Evolutionary conservation across 2,888 invertebrate genomes (phyloP), one percentile per base, ranked within the genome.

Genomic region (Rotaria macrura): DNA sequence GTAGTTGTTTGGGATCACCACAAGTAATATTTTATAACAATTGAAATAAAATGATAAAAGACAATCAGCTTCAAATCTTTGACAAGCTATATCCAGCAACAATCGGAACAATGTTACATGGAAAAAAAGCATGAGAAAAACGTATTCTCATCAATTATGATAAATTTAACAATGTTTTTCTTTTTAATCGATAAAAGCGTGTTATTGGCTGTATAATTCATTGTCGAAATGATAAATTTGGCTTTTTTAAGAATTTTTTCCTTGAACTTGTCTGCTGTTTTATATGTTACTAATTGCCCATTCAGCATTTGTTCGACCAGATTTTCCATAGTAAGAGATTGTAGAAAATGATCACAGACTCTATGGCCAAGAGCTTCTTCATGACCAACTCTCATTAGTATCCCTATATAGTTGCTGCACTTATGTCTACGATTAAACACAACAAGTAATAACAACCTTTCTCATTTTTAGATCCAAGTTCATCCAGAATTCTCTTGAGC

Each of bases 1-100:
- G 94, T 9, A 43, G 43, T 79, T 79, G 79, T 43, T 79, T 93
- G 2, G 95, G 94, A 91, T 96, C 96, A 0, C 96, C 96, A 96
- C 94, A 87, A 96, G 92, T 57, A 96, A 93, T 84, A 96, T 91
- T 85, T 93, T 94, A 20, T 14, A 6, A 43, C 79, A 79, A 79
- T 20, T 34, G 34, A 43, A 79, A 12, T 43, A 43, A n/a, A 79
- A 79, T 40, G 79, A 34, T 79, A 79, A 2, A 12, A 79, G 43
- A 40, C 40, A 79, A 43, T 79, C 43, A 2, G n/a, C 25, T 40
- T 40, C 40, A 43, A 79, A 43, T 25, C 40, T 79, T 65, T 65
- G 65, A 34, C 65, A 65, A 29, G 34, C 65, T 65, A 20, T 4
- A 29, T n/a, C n/a, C 1, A 20, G 17, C 1, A 79, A n/a, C 12